Conservation (phyloP, 2,888 invertebrate species). For the Lithophane leautieri region DNA sequence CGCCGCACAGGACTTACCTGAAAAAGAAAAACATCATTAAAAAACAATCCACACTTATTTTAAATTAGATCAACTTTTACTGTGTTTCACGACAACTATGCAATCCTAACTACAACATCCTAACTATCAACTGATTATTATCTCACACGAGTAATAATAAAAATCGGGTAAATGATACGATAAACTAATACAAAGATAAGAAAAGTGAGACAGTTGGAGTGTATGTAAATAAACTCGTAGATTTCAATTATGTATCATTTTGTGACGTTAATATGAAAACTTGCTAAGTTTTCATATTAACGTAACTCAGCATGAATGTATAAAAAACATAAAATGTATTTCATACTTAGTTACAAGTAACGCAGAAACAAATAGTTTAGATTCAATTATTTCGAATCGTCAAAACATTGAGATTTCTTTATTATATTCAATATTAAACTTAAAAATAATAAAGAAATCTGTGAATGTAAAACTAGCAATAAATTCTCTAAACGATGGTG, state of each 20-base stretch:
- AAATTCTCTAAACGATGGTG: too few species aligned
- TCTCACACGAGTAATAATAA: conserved; percentile 1
- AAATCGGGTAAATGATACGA: conserved; percentile 2
- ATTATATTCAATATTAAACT: background rate
- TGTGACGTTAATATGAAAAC: background rate
- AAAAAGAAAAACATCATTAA: conserved; percentile 31
- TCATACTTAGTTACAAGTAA: background rate
- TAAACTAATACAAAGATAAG: conserved; percentile 1
- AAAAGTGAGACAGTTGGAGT: background rate
- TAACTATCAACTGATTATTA: background rate
- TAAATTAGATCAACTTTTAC: background rate
- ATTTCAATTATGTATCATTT: background rate
- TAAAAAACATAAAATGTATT: too few species aligned
- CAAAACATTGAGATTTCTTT: background rate
- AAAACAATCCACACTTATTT: background rate
- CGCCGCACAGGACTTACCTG: conserved; percentile 55
- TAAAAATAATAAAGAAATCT: too few species aligned
- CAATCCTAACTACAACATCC: too few species aligned
- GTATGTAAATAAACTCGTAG: background rate
- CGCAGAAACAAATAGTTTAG: background rate
- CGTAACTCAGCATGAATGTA: background rate
- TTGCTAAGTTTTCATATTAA: too few species aligned
- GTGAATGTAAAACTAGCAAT: background rate
- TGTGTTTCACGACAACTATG: background rate
- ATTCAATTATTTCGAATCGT: background rate